Evolutionary conservation across 2,113 vertebrate genomes (phyloP), one percentile per base, ranked within the genome.

Genomic region (cattle (Bos taurus)): DNA sequence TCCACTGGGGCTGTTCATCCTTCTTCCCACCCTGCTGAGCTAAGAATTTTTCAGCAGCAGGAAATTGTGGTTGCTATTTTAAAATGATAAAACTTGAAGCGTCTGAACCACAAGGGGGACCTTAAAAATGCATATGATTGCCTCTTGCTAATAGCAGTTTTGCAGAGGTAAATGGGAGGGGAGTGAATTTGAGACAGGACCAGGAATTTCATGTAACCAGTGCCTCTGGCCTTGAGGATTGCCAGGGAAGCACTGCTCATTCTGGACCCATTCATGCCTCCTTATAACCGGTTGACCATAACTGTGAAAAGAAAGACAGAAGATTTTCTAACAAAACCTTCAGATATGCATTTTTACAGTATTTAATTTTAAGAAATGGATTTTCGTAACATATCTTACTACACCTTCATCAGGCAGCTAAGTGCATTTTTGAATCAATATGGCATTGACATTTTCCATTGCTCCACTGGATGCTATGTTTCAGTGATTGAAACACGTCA

Each of bases 121-220:
- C 67, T 95, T 50, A 78, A 67, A 92, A 67, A 78, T 46, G 43
- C 74, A 19, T 36, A 7, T 59, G 40, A 56, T 93, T 59, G 25
- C 85, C 91, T 91, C 59, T 50, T 83, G 86, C 81, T 88, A 56
- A 77, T 25, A 82, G 96, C n/a, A 52, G 0, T 91, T 93, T 97
- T 95, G 78, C 95, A 98, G 96, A 86, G 82, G 86, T 52, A 56
- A 40, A 50, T 67, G 71, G 67, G 52, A 46, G 74, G 48, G 36
- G 87, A 57, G n/a, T 67, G 82, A 88, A 59, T 90, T 80, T 80
- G 88, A 95, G 93, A 80, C 17, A 36, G 36, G 62, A 60, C 30
- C 25, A 13, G n/a, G 93, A 46, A 88, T 95, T 83, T 57, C 52
- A 25, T 10, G 6, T 26, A 81, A 30, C 57, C 74, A 43, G 59